A percentile compares a stretch with the other conserved stretches of the same genome.
These are phyloP conservation scores for Cantharis rustica DNA, from an alignment of 2,888 invertebrate genomes.

Conservation along the genomic window DNA sequence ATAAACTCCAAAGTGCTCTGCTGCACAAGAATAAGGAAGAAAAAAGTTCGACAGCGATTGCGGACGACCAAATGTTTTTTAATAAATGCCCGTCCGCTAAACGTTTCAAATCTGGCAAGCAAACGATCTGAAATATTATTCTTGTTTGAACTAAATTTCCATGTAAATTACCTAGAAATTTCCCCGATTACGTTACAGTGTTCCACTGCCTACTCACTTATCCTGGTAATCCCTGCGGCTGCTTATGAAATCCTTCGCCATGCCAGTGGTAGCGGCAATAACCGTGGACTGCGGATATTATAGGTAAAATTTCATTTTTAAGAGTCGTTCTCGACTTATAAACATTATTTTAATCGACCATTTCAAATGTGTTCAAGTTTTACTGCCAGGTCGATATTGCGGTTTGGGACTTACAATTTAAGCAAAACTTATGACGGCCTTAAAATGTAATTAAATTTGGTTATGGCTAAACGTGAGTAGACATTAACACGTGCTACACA, in stretches of 20 bases:
- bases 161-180: constrained; percentile 26
- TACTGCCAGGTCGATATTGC: neutral
- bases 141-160: constrained; percentile 24
- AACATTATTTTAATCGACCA: neutral
- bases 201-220: constrained; percentile 18
- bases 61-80: neutral
- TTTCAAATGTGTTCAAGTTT: neutral
- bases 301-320: neutral
- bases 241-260: constrained; percentile 11
- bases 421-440: neutral
- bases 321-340: neutral
- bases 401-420: neutral
- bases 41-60: neutral
- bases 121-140: constrained; percentile 16
- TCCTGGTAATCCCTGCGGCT: constrained; percentile 16
- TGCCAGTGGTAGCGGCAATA: constrained; percentile 6
- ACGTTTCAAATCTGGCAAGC: neutral
- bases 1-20: neutral
- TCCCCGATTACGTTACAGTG: constrained; percentile 20
- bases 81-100: neutral
- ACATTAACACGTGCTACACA: neutral
- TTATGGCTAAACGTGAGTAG: neutral
- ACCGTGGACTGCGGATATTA: neutral
- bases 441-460: neutral
- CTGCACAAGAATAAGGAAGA: neutral